phyloP scores from a whole-genome alignment of 2,113 vertebrate genomes.

The Salvelinus sp. region DNA sequence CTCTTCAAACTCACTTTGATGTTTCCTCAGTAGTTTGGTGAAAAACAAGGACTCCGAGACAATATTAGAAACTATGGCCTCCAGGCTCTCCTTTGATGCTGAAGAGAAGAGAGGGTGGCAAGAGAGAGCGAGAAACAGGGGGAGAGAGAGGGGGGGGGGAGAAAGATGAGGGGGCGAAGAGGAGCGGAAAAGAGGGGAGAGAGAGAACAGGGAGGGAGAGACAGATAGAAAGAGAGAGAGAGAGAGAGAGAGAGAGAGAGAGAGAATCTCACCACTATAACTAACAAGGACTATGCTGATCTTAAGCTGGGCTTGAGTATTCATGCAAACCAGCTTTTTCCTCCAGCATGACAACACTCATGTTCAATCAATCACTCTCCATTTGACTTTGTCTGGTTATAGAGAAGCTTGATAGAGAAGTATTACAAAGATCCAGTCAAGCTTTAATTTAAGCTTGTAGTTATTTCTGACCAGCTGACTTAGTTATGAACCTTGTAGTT shows the following conservation, averaged over 20 bases:
- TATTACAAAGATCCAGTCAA: too few relatives aligned
- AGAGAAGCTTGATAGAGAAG: too few relatives aligned
- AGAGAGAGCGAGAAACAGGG: too few relatives aligned
- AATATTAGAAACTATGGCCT: constrained; percentile 74
- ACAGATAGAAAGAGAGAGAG: constrained; percentile 37
- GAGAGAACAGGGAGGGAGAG: background rate
- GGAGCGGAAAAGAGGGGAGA: too few relatives aligned
- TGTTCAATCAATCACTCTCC: background rate
- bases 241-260: constrained; percentile 25
- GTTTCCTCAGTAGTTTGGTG: constrained; percentile 68
- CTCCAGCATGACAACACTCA: constrained; percentile 11
- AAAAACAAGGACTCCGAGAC: constrained; percentile 73
- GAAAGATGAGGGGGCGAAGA: too few relatives aligned
- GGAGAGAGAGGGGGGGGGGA: too few relatives aligned
- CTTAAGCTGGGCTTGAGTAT: constrained; percentile 32
- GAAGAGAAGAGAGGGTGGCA: constrained; percentile 48
- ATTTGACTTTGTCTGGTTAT: too few relatives aligned
- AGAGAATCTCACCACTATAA: constrained; percentile 48
- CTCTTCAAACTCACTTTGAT: constrained; percentile 73
- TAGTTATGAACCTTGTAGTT: too few relatives aligned
- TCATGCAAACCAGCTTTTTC: constrained; percentile 59
- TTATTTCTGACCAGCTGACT: too few relatives aligned
- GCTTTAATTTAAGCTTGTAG: too few relatives aligned
- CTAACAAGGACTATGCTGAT: constrained; percentile 53
- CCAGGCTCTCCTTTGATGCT: constrained; percentile 72